These are phyloP conservation scores for Drymonia ruficornis DNA, from an alignment of 2,888 invertebrate species.

Conservation along the genomic window DNA sequence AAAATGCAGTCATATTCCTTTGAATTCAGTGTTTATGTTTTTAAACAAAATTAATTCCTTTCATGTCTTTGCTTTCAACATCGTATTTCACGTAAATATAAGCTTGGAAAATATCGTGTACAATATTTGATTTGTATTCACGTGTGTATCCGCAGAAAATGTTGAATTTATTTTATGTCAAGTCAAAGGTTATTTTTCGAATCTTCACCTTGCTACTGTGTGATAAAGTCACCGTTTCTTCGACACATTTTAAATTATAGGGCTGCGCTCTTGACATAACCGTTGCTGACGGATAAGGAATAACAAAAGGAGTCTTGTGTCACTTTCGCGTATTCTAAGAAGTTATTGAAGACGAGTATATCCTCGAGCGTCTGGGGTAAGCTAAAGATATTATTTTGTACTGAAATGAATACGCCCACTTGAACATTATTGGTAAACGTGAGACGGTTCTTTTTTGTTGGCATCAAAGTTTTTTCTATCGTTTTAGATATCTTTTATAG, in stretches of 20 bases:
- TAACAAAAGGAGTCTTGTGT: constrained; percentile 32
- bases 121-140: constrained; percentile 29
- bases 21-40: not conserved
- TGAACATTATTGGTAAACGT: constrained; percentile 9
- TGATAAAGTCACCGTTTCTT: constrained; percentile 12
- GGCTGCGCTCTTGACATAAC: constrained; percentile 14
- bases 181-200: not conserved
- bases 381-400: constrained; percentile 20
- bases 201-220: not conserved
- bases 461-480: not conserved
- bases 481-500: not conserved
- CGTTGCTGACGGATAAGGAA: constrained; percentile 23
- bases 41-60: not conserved
- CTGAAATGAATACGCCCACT: constrained; percentile 1
- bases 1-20: not conserved
- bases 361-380: constrained; percentile 16
- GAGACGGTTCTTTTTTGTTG: not conserved
- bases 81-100: not conserved
- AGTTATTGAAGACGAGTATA: constrained; percentile 29
- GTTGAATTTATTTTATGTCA: constrained; percentile 15
- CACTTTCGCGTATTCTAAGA: constrained; percentile 23
- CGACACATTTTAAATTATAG: constrained; percentile 3
- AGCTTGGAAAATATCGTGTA: constrained; percentile 2
- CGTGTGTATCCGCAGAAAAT: constrained; percentile 14
- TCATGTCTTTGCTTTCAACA: too few relatives aligned